Percentiles rank a stretch among this genome's conserved stretches.
Evolutionary conservation across 92 coral and sea anemone species (phyloP).

Genomic region (Palythoa grandis): DNA sequence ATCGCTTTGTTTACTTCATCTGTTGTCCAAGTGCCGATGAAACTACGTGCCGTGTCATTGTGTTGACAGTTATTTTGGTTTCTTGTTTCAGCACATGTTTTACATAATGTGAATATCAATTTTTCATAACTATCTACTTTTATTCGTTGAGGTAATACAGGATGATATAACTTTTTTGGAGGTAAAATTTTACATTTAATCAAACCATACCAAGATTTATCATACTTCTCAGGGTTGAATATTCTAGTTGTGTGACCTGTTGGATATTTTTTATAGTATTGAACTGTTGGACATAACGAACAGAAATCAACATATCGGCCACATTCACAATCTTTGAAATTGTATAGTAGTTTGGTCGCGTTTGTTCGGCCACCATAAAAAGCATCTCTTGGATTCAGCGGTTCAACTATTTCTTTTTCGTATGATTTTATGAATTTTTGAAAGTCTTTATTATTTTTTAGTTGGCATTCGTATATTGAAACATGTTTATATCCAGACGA

Average conservation of each 20-base stretch:
- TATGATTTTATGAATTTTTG: neutral
- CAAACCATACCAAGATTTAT: constrained; percentile 41
- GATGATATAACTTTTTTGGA: constrained; percentile 22
- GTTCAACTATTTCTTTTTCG: no score
- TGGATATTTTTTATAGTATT: constrained; percentile 19
- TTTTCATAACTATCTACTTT: neutral
- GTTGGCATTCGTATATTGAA: constrained; percentile 24
- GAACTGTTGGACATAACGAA: neutral
- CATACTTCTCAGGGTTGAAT: constrained; percentile 18
- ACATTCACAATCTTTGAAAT: no score
- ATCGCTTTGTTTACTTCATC: constrained; percentile 23
- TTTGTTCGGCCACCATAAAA: no score
- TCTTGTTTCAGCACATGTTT: neutral
- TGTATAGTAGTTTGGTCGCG: no score
- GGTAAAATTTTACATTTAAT: neutral
- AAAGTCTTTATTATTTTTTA: constrained; percentile 16
- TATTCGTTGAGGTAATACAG: constrained; percentile 43
- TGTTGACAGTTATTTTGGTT: neutral
- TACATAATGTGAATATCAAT: no score
- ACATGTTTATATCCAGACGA: neutral
- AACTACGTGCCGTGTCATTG: neutral
- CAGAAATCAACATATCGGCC: neutral
- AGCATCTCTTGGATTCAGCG: no score
- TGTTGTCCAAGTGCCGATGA: neutral
- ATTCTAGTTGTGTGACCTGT: constrained; percentile 9